Conservation (phyloP, 2,113 vertebrate genomes). For the Sinocyclocheilus grahami region DNA sequence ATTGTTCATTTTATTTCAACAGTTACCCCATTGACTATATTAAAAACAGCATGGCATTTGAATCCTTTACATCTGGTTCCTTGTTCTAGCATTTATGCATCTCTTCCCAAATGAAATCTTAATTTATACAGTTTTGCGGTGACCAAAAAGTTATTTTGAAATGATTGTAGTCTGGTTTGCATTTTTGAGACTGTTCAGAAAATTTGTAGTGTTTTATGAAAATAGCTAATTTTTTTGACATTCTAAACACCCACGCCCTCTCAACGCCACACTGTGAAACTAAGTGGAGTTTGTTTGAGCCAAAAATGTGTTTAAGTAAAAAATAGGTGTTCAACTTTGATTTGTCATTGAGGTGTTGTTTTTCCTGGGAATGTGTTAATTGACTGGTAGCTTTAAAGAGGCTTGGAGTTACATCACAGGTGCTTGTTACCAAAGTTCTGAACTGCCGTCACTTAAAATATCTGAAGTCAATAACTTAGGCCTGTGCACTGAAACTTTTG, state of each 20-base stretch:
- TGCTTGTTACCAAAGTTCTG: conserved; percentile 43
- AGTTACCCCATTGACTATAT: conserved; percentile 38
- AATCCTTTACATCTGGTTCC: conserved; percentile 44
- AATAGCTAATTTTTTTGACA: background rate
- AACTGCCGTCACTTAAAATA: conserved; percentile 42
- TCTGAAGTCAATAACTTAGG: background rate
- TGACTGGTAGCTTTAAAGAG: conserved; percentile 55
- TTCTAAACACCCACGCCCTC: conserved; percentile 6
- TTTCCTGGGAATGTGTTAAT: conserved; percentile 56
- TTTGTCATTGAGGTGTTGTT: conserved; percentile 51
- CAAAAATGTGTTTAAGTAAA: conserved; percentile 27
- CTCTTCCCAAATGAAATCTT: conserved; percentile 40
- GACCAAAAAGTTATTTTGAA: conserved; percentile 21
- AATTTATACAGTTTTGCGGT: conserved; percentile 4
- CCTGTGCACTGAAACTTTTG: background rate
- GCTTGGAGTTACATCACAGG: conserved; percentile 39
- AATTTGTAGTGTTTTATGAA: conserved; percentile 19
- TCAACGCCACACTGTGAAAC: background rate
- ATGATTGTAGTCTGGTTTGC: conserved; percentile 18
- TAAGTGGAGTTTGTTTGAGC: conserved; percentile 33
- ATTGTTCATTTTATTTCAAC: conserved; percentile 39
- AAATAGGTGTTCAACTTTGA: conserved; percentile 32
- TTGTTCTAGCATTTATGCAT: conserved; percentile 16
- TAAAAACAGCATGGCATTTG: conserved; percentile 40
- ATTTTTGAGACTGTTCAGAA: conserved; percentile 22